phyloP scores from a whole-genome alignment of 1,140 invertebrate species.

The Pissodes strobi region DNA sequence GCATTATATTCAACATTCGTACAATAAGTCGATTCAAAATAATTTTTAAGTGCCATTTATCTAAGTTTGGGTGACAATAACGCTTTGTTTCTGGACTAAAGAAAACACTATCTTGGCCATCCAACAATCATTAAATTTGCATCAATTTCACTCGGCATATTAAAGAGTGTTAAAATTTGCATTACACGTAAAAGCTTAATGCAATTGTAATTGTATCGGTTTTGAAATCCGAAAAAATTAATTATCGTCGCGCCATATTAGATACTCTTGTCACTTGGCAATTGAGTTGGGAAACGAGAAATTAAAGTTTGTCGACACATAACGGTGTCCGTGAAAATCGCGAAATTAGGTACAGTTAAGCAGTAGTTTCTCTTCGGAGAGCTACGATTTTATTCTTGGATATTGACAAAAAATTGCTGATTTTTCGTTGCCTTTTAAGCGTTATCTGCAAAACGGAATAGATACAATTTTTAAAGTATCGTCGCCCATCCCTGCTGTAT shows the following conservation, averaged over 20 bases:
- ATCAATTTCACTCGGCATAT: background rate
- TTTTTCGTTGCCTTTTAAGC: too few relatives aligned
- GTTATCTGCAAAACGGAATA: too few relatives aligned
- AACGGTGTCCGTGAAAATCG: slow-evolving; percentile 4
- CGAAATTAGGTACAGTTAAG: too few relatives aligned
- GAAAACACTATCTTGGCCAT: too few relatives aligned
- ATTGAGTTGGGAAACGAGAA: background rate
- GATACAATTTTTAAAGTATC: too few relatives aligned
- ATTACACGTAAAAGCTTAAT: slow-evolving; percentile 9
- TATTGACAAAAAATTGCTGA: too few relatives aligned
- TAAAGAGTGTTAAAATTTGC: background rate
- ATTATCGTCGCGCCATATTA: slow-evolving; percentile 12
- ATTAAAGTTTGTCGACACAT: slow-evolving; percentile 12
- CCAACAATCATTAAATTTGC: background rate
- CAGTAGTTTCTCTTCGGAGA: too few relatives aligned
- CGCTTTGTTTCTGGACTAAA: too few relatives aligned
- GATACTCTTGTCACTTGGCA: slow-evolving; percentile 4
- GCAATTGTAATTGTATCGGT: slow-evolving; percentile 10
- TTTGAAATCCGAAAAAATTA: slow-evolving; percentile 16
- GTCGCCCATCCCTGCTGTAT: too few relatives aligned
- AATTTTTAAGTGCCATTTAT: too few relatives aligned
- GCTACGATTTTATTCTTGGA: too few relatives aligned
- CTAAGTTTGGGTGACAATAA: too few relatives aligned
- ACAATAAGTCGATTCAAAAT: background rate
- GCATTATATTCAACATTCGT: background rate